Evolutionary conservation across 2,888 invertebrate genomes (phyloP), one percentile per base, ranked within the genome.

Genomic region (Drosophila anomelani): DNA sequence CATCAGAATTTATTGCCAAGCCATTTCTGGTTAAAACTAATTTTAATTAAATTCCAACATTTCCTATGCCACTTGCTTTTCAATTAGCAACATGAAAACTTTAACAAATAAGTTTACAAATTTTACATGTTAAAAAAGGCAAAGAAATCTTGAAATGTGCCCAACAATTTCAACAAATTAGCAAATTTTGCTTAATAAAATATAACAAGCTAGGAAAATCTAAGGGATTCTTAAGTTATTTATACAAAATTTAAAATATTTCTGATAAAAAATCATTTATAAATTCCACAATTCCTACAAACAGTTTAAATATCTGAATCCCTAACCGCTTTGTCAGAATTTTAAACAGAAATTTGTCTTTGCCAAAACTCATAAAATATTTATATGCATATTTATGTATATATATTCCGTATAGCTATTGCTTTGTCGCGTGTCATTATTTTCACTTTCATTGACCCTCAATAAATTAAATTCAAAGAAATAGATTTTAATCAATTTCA

Each of bases 401-500:
- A 57, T 32, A 34, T 34, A 9, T 20, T 53, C 0, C 4, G 3
- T 15, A 36, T 20, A 15, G 8, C 15, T 5, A 34, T 15, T 8
- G 10, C 36, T 39, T 32, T 4, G 54, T 23, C 58, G 36, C 39
- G 36, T 63, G 39, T 29, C 43, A 62, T 39, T 17, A 66, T 66
- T 66, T 58, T 69, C 47, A 69, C 69, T 62, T 64, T 61, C 32
- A 61, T 70, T 57, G 56, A 47, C 67, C 60, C 49, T 29, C 51
- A 66, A 61, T 26, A 59, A 61, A 34, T 75, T 53, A 17, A 47
- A 62, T 58, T 36, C 36, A 20, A 38, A 47, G 34, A 69, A 78
- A 80, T 79, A 53, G 62, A 62, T 46, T 64, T 53, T 58, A 67
- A 78, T 71, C 53, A 58, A 73, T 66, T 55, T 73, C 66, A 73